A percentile compares a stretch with the other conserved stretches of the same genome.
Conservation (phyloP, 1,140 invertebrate genomes). For the Choristoneura fumiferana region DNA sequence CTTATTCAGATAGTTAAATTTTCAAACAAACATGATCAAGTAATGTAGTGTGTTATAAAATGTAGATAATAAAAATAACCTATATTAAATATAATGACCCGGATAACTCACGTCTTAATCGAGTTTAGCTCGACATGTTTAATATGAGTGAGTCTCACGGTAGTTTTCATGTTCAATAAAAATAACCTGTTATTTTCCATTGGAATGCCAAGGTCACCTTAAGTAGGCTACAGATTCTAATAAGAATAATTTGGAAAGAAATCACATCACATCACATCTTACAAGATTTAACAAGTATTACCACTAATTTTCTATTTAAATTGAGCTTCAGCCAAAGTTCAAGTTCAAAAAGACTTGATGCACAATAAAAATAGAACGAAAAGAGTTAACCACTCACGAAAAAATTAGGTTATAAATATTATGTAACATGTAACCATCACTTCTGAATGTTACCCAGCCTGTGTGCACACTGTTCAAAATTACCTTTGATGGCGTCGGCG, state of each 20-base stretch:
- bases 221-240: background rate
- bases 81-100: too few relatives aligned
- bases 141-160: too few relatives aligned
- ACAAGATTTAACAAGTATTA: background rate
- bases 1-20: too few relatives aligned
- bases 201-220: constrained; percentile 12
- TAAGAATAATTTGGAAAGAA: background rate
- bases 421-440: constrained; percentile 6
- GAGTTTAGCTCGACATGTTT: too few relatives aligned
- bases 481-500: constrained; percentile 80
- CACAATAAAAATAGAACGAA: too few relatives aligned
- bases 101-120: too few relatives aligned
- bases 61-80: constrained; percentile 16
- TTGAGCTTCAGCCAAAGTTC: background rate
- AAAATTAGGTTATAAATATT: constrained; percentile 16
- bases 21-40: too few relatives aligned
- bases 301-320: too few relatives aligned
- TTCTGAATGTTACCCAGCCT: background rate
- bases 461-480: background rate
- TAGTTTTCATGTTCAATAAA: too few relatives aligned
- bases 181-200: background rate
- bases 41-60: constrained; percentile 8
- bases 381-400: too few relatives aligned
- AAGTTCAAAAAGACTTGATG: background rate
- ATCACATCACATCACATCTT: too few relatives aligned